phyloP scores from a whole-genome alignment of 2,113 vertebrate genomes.

The Ceuthmochares aereus region DNA sequence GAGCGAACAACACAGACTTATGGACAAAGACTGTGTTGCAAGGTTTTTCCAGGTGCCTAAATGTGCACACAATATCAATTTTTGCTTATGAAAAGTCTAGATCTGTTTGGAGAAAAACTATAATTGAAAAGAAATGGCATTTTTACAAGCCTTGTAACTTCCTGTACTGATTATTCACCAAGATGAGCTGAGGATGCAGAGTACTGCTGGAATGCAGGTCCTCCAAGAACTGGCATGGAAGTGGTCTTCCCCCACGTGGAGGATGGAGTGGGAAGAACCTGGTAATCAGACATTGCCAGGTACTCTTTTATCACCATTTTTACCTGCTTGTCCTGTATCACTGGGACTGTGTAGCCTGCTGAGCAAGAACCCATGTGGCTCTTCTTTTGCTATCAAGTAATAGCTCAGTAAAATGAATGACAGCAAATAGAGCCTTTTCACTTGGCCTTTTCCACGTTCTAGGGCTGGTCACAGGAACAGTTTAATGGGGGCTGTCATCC shows the following conservation, averaged over 20 bases:
- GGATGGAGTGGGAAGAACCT: not conserved
- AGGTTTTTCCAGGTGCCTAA: not conserved
- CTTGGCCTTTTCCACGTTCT: not conserved
- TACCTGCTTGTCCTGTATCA: not conserved
- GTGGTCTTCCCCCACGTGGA: not conserved
- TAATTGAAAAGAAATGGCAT: not conserved
- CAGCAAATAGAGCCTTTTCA: rapidly evolving
- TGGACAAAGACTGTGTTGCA: not conserved
- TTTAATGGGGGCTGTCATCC: not conserved
- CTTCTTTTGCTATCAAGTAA: not conserved
- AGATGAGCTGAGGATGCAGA: not conserved
- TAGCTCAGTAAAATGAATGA: not conserved
- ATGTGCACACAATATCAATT: not conserved
- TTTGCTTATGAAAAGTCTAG: not conserved
- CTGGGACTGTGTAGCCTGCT: not conserved
- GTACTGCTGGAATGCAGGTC: not conserved
- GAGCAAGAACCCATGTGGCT: not conserved
- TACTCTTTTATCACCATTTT: not conserved
- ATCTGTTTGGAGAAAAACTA: not conserved
- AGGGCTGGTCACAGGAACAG: not conserved
- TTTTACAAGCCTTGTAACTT: not conserved
- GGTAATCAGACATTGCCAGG: not conserved
- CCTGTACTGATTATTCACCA: not conserved
- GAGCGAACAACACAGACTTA: not conserved
- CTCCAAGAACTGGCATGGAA: not conserved